Evolutionary conservation across 1,140 invertebrate genomes (phyloP).

Genomic region (Eupeodes corollae): DNA sequence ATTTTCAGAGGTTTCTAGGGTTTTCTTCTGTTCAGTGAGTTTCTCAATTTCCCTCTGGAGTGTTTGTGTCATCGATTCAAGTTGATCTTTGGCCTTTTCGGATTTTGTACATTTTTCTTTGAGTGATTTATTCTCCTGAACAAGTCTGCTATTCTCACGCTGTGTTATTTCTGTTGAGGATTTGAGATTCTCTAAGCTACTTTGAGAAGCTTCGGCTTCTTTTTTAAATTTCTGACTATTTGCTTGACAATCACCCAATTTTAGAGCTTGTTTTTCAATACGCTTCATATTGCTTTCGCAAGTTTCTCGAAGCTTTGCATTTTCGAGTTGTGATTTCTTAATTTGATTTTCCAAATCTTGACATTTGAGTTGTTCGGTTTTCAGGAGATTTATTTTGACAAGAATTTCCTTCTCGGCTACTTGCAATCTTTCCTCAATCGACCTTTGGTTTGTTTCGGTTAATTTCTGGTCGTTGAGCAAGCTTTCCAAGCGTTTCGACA

Average conservation of each 20-base stretch:
- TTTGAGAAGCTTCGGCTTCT: slow-evolving; percentile 1
- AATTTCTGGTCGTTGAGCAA: slow-evolving; percentile 1
- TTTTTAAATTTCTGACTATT: slow-evolving; percentile 11
- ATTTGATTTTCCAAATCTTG: slow-evolving; percentile 3
- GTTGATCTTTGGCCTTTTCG: slow-evolving; percentile 6
- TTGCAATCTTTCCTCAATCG: slow-evolving; percentile 6
- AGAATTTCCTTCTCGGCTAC: slow-evolving; percentile 1
- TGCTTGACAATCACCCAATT: slow-evolving; percentile 12
- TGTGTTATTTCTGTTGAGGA: slow-evolving; percentile 5
- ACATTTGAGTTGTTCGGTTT: not conserved
- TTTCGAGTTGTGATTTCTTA: slow-evolving; percentile 5
- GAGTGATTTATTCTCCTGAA: slow-evolving; percentile 3
- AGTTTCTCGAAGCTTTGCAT: slow-evolving; percentile 7
- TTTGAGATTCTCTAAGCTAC: not conserved
- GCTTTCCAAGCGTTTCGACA: slow-evolving; percentile 5
- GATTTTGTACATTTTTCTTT: slow-evolving; percentile 5
- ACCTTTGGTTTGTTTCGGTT: slow-evolving; percentile 5
- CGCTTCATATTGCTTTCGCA: slow-evolving; percentile 8
- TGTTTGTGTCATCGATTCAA: slow-evolving; percentile 3
- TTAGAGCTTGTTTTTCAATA: slow-evolving; percentile 14
- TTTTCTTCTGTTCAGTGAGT: slow-evolving; percentile 4
- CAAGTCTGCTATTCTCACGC: slow-evolving; percentile 9
- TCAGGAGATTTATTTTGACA: slow-evolving; percentile 4
- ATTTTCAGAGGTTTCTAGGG: slow-evolving; percentile 5
- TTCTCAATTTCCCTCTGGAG: slow-evolving; percentile 2